Evolutionary conservation across 1,140 invertebrate genomes (phyloP).

Genomic region (Drosophila willistoni): DNA sequence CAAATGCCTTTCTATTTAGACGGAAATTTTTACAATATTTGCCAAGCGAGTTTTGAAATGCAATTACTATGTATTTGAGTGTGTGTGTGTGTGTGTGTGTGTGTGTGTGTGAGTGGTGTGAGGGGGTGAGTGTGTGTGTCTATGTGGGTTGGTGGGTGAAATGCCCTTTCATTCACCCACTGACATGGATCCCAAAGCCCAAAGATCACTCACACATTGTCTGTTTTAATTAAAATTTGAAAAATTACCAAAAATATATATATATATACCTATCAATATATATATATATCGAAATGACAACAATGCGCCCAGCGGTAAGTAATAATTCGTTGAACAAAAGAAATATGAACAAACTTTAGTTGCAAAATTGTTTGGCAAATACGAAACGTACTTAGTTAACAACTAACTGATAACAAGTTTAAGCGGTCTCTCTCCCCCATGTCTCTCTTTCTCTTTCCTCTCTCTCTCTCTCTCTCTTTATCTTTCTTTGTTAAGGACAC

Average conservation of each 20-base stretch:
- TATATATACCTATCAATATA: no score
- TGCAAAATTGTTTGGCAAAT: constrained; percentile 26
- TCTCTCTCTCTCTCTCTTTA: constrained; percentile 16
- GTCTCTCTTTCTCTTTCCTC: neutral
- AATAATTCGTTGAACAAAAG: constrained; percentile 60
- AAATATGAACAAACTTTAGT: constrained; percentile 35
- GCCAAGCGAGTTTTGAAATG: constrained; percentile 3
- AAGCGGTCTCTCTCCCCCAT: constrained; percentile 44
- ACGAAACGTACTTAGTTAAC: constrained; percentile 1
- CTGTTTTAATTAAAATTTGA: constrained; percentile 18
- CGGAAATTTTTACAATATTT: constrained; percentile 42
- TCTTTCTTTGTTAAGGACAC: constrained; percentile 40
- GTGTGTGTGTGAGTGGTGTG: neutral
- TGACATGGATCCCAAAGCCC: neutral
- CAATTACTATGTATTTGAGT: neutral
- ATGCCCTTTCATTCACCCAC: no score
- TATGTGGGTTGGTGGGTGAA: neutral
- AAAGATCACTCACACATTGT: constrained; percentile 23
- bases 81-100: neutral
- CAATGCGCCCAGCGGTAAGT: constrained; percentile 56
- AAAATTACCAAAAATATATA: constrained; percentile 27
- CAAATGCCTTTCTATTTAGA: constrained; percentile 31
- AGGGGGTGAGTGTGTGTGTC: neutral
- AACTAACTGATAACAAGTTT: constrained; percentile 33
- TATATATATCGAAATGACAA: constrained; percentile 20